Evolutionary conservation across 1,140 invertebrate genomes (phyloP).

Genomic region (Zaprionus kolodkinae): DNA sequence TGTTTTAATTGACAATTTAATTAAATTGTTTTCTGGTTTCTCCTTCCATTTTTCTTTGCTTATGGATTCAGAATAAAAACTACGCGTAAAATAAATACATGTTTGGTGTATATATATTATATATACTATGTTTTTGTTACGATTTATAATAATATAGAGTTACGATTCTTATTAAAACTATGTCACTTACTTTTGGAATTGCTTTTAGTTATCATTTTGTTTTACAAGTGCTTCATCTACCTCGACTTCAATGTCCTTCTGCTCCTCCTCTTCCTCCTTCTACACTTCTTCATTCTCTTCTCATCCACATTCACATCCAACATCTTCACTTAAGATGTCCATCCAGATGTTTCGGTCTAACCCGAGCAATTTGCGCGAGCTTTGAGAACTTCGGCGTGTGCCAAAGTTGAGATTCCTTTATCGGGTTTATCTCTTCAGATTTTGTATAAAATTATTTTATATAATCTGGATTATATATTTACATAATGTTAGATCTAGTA

Average conservation of each 20-base stretch:
- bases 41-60: slow-evolving; percentile 34
- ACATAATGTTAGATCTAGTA: slow-evolving; percentile 68
- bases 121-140: slow-evolving; percentile 69
- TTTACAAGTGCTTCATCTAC: slow-evolving; percentile 77
- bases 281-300: background rate
- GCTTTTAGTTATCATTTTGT: slow-evolving; percentile 81
- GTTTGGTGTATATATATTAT: slow-evolving; percentile 72
- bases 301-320: slow-evolving; percentile 9
- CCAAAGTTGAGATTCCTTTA: slow-evolving; percentile 52
- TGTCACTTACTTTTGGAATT: slow-evolving; percentile 82
- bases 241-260: slow-evolving; percentile 12
- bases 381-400: slow-evolving; percentile 54
- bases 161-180: slow-evolving; percentile 72
- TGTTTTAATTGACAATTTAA: slow-evolving; percentile 78
- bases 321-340: slow-evolving; percentile 20
- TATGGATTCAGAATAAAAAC: slow-evolving; percentile 64
- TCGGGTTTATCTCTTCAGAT: slow-evolving; percentile 36
- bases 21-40: slow-evolving; percentile 72
- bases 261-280: background rate
- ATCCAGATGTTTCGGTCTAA: slow-evolving; percentile 11
- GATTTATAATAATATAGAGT: slow-evolving; percentile 60
- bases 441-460: slow-evolving; percentile 75
- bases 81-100: slow-evolving; percentile 77
- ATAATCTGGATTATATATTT: slow-evolving; percentile 67
- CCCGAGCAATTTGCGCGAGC: slow-evolving; percentile 35